Evolutionary conservation across 2,113 vertebrate species (phyloP).

Genomic region (Plotosus lineatus): DNA sequence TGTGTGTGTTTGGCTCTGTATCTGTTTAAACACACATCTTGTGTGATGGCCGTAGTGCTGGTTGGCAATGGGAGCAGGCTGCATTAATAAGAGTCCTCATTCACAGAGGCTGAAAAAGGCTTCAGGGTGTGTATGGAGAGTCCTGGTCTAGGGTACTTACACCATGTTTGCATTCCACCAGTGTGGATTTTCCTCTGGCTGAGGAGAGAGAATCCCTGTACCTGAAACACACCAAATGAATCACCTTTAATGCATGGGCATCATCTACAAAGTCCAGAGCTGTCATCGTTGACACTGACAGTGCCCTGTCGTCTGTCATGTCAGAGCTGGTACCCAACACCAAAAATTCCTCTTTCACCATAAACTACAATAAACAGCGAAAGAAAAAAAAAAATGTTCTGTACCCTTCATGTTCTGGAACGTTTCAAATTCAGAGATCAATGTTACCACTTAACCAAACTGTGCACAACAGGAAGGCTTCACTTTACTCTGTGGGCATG

Average conservation of each 20-base stretch:
- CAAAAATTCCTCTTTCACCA: background rate
- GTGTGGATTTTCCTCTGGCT: conserved; percentile 97
- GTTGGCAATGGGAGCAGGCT: background rate
- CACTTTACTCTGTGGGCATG: background rate
- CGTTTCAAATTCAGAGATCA: background rate
- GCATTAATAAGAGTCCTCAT: conserved; percentile 39
- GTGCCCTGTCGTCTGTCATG: background rate
- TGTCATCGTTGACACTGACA: background rate
- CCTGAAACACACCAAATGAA: conserved; percentile 71
- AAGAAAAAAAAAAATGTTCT: background rate
- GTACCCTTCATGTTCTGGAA: background rate
- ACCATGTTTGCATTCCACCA: conserved; percentile 99
- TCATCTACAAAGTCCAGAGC: background rate
- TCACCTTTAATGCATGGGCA: conserved; percentile 7
- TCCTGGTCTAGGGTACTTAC: conserved; percentile 73
- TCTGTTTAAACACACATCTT: background rate
- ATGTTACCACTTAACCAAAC: background rate
- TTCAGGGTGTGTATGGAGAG: conserved; percentile 16
- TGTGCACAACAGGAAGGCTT: conserved; percentile 23
- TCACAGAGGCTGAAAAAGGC: conserved; percentile 27
- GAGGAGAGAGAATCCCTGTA: conserved; percentile 94
- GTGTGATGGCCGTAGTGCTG: background rate
- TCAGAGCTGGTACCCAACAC: background rate
- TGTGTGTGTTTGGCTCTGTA: background rate
- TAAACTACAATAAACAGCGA: background rate